Base-by-base conservation (phyloP, 1,140 invertebrate species). In the Brachionus calyciflorus region DNA sequence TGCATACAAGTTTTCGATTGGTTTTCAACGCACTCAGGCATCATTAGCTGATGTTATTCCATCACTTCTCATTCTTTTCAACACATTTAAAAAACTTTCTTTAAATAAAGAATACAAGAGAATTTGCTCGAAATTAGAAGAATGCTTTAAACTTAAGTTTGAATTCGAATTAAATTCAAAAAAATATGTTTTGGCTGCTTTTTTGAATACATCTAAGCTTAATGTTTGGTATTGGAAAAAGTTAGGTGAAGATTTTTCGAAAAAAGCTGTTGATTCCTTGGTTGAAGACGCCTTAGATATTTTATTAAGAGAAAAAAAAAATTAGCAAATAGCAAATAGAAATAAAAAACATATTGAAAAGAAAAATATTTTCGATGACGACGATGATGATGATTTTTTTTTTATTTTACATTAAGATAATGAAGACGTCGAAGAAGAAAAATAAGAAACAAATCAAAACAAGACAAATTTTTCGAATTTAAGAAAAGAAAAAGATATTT, bases 81-180 rank as follows among this genome's bases (percentile, higher is more conserved):
- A 55, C 51, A 55, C 19, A 26, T 55, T 19, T 19, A 55, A 55
- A 12, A 55, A 55, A 55, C 24, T 55, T 26, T 55, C 51, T 26
- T 12, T 55, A 10, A 26, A 26, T 26, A 19, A 24, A 55, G 28
- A 55, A 55, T 55, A 55, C 26, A 55, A 55, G 28, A 26, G 12
- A 14, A 26, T 55, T 55, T 55, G 51, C 28, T 55, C 26, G 28
- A 55, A 55, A 28, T 55, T 55, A 55, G 28, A 26, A 24, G 10
- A 55, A 55, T n/a, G n/a, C n/a, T n/a, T n/a, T n/a, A 55, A 55
- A 55, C 24, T 14, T 26, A 55, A 55, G 51, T 55, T 55, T 55
- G 51, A 55, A 28, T 55, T 55, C 24, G 51, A 55, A 28, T 55
- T 55, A 55, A 55, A 55, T 55, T 55, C 51, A 55, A 55, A 55